Conservation (phyloP, 2,888 invertebrate genomes). For the Dryadula phaetusa region DNA sequence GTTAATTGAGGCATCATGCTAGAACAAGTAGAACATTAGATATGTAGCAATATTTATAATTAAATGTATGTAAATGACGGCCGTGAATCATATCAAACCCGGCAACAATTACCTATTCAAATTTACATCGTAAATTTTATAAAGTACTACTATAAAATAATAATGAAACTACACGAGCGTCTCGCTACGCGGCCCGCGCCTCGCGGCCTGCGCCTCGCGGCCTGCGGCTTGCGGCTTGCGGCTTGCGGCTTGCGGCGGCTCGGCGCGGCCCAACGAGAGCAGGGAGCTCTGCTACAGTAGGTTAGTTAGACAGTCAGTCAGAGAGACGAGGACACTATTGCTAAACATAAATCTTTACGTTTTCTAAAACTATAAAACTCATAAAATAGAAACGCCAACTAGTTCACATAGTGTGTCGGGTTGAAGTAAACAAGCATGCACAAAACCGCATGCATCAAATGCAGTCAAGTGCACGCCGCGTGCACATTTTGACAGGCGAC, state of each 20-base stretch:
- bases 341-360: not conserved
- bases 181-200: constrained; percentile 4
- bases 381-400: not conserved
- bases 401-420: not conserved
- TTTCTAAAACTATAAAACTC: not conserved
- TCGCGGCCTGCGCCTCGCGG: constrained; percentile 5
- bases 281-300: not conserved
- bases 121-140: constrained; percentile 32
- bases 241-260: too few relatives aligned
- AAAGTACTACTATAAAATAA: constrained; percentile 21
- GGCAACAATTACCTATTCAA: constrained; percentile 41
- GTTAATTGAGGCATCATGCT: constrained; percentile 43
- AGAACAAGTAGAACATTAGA: constrained; percentile 39
- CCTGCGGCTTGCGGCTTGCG: too few relatives aligned
- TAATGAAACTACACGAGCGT: constrained; percentile 7
- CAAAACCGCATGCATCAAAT: not conserved
- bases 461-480: constrained; percentile 1
- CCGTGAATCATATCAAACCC: constrained; percentile 33
- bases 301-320: not conserved
- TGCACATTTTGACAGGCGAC: constrained; percentile 24
- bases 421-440: not conserved
- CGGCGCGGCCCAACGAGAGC: not conserved
- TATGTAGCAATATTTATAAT: constrained; percentile 44
- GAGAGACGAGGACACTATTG: not conserved
- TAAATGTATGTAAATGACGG: constrained; percentile 41